A percentile compares a stretch with the other conserved stretches of the same genome.
These are phyloP conservation scores for Hippocampus mohnikei DNA, from an alignment of 2,113 vertebrate genomes.

Conservation along the genomic window DNA sequence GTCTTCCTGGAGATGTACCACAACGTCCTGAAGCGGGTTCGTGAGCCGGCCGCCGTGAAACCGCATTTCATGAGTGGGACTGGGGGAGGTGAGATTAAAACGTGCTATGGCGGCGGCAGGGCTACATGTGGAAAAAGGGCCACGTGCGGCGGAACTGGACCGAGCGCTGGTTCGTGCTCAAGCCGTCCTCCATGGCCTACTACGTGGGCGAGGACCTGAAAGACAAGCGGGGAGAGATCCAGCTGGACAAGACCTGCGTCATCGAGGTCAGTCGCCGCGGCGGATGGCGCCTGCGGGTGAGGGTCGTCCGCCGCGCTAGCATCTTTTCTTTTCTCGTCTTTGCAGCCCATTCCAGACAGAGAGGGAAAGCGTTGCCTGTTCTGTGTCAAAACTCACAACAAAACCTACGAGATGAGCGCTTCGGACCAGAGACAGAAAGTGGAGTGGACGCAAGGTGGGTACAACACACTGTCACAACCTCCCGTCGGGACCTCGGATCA, in stretches of 20 bases:
- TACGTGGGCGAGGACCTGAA: slow-evolving; percentile 72
- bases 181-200: slow-evolving; percentile 66
- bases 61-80: background rate
- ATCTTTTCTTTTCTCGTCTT: background rate
- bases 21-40: slow-evolving; percentile 74
- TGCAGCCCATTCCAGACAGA: slow-evolving; percentile 70
- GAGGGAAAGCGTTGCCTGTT: slow-evolving; percentile 77
- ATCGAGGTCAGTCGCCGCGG: slow-evolving; percentile 63
- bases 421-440: slow-evolving; percentile 72
- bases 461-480: background rate
- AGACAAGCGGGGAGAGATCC: slow-evolving; percentile 75
- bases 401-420: slow-evolving; percentile 76
- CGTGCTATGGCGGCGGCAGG: slow-evolving; percentile 45
- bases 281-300: no score
- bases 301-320: no score
- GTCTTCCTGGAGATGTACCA: slow-evolving; percentile 79
- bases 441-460: slow-evolving; percentile 77
- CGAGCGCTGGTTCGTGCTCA: slow-evolving; percentile 80
- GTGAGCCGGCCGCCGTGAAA: background rate
- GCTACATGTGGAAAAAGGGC: slow-evolving; percentile 80
- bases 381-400: slow-evolving; percentile 72
- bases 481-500: background rate
- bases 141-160: slow-evolving; percentile 77
- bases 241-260: slow-evolving; percentile 66
- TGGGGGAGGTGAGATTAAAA: background rate